Conservation (phyloP, 30 jellyfish, hydroid and myxozoan genomes). For the Mastigias papua region DNA sequence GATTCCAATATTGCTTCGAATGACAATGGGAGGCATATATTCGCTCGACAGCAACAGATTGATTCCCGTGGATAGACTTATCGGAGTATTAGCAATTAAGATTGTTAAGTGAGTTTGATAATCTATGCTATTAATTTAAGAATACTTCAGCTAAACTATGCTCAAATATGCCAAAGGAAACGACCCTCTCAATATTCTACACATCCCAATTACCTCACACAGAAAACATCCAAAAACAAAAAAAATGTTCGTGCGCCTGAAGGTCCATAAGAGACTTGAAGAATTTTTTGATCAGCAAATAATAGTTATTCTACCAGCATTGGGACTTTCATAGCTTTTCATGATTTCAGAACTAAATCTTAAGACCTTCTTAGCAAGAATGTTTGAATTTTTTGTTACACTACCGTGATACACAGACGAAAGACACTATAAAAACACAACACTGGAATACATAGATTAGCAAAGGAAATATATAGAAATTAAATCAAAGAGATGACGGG, state of each 20-base stretch:
- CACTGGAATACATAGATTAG: no score
- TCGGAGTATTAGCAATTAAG: constrained; percentile 5
- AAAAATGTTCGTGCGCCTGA: no score
- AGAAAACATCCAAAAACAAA: not conserved
- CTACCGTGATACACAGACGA: no score
- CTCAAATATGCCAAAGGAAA: not conserved
- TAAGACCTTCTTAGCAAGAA: no score
- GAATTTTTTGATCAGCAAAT: not conserved
- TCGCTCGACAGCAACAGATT: not conserved
- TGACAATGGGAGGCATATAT: constrained; percentile 1
- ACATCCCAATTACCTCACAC: not conserved
- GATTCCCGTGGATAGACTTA: not conserved
- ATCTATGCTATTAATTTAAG: constrained; percentile 2
- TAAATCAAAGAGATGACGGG: no score
- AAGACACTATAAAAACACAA: no score
- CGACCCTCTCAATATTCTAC: not conserved
- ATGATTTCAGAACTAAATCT: no score
- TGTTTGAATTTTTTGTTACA: no score
- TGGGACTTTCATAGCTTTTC: no score
- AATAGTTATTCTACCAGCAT: no score
- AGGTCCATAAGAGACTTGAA: no score
- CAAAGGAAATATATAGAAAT: no score
- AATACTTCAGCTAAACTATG: constrained; percentile 4
- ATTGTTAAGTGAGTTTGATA: not conserved
- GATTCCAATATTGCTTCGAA: not conserved